These are phyloP conservation scores for Sinelater perroti DNA, from an alignment of 2,888 invertebrate species.

Conservation along the genomic window DNA sequence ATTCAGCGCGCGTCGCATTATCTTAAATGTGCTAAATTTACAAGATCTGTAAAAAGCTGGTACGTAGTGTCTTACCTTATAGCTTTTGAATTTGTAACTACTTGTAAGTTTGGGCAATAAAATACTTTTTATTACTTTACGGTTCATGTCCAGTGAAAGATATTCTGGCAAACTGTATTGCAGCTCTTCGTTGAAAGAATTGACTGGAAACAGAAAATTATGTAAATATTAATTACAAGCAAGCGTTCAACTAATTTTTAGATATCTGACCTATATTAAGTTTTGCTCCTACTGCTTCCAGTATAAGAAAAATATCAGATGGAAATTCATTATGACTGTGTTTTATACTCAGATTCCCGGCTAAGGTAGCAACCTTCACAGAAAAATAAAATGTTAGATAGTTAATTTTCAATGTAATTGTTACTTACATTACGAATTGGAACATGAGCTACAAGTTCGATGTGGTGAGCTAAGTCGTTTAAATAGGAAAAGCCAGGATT, in stretches of 20 bases:
- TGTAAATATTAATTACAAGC: neutral
- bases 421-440: slow-evolving; percentile 75
- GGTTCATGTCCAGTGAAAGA: slow-evolving; percentile 37
- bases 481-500: slow-evolving; percentile 68
- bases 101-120: slow-evolving; percentile 61
- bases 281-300: slow-evolving; percentile 68
- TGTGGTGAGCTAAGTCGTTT: slow-evolving; percentile 66
- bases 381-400: slow-evolving; percentile 20
- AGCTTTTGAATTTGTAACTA: slow-evolving; percentile 48
- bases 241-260: neutral
- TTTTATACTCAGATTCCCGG: slow-evolving; percentile 78
- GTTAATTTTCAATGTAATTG: slow-evolving; percentile 50
- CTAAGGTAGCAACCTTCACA: slow-evolving; percentile 71
- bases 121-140: slow-evolving; percentile 59
- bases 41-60: too few species aligned
- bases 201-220: too few species aligned
- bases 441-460: slow-evolving; percentile 75
- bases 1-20: slow-evolving; percentile 77
- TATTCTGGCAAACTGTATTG: slow-evolving; percentile 34
- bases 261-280: slow-evolving; percentile 54
- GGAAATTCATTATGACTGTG: slow-evolving; percentile 73
- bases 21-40: slow-evolving; percentile 65
- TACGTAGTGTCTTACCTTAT: slow-evolving; percentile 32
- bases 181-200: neutral
- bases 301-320: slow-evolving; percentile 75